Evolutionary conservation across 1,140 invertebrate species (phyloP), one percentile per base, ranked within the genome.

Genomic region (Meteorus sp.): DNA sequence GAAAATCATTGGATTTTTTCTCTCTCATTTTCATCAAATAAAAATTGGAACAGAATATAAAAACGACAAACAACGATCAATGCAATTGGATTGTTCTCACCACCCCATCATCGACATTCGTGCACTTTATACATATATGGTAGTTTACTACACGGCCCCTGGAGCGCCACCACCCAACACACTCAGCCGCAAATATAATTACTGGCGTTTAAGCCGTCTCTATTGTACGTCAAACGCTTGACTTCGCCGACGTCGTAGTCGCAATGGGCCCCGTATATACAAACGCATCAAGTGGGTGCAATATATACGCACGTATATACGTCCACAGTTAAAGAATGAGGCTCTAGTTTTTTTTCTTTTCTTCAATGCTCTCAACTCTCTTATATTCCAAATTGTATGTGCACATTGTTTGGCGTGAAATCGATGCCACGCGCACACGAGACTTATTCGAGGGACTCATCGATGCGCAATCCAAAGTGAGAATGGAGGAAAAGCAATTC

Each of bases 151-250:
- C 13, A 23, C 25, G 43, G 43, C 43, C 43, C 43, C 43, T 45
- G 43, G 43, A 23, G 43, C 43, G 43, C 43, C 20, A 35, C 33
- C 33, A 3, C 15, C 4, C 15, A n/a, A n/a, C 68, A 75, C 70
- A 73, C 71, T 75, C 72, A 69, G 6, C 6, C 70, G 71, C 74
- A 77, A 79, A 78, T 79, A 77, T 77, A 78, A 78, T 78, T 78
- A 78, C 75, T 75, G 71, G 48, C 73, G 75, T 78, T 78, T 77
- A 79, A 77, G 68, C 75, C 67, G 69, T 45, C 69, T 74, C 68
- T 60, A 78, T 78, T 78, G 73, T 78, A 64, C 66, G 65, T 59
- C 48, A 61, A 75, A 73, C 73, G 76, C 75, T 77, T 77, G 76
- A 77, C 76, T 77, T 73, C 70, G 60, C 70, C 68, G 70, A 67